These are phyloP conservation scores for Scolanthus callimorphus DNA, from an alignment of 92 coral and sea anemone genomes.

Conservation along the genomic window DNA sequence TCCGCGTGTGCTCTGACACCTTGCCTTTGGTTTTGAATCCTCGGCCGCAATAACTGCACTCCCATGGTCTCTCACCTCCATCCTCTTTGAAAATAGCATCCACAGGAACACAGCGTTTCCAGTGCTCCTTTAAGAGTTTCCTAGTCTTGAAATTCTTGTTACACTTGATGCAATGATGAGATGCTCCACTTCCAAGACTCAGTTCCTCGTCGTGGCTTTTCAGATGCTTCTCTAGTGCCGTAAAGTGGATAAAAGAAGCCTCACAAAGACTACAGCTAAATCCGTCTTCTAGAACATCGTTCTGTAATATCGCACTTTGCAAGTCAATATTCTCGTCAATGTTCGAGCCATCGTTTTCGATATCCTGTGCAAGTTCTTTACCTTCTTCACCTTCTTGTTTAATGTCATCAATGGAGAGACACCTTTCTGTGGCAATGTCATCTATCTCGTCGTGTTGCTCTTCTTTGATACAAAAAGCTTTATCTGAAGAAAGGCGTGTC, in stretches of 20 bases:
- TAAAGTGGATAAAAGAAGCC: not conserved
- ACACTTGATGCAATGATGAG: not conserved
- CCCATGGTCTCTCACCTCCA: not conserved
- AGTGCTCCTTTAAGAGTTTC: not conserved
- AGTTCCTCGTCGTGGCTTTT: too few relatives aligned
- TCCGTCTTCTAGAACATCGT: not conserved
- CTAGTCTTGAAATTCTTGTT: not conserved
- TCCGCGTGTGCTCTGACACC: not conserved
- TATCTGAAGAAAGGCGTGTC: too few relatives aligned
- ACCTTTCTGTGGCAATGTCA: too few relatives aligned
- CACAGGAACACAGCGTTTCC: not conserved
- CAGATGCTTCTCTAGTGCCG: not conserved
- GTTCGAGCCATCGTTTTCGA: too few relatives aligned
- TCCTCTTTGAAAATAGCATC: not conserved
- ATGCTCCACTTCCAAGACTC: not conserved
- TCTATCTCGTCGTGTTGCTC: too few relatives aligned
- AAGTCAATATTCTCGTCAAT: too few relatives aligned
- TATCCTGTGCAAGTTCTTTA: too few relatives aligned
- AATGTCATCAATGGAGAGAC: too few relatives aligned
- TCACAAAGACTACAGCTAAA: not conserved
- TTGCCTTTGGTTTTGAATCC: not conserved
- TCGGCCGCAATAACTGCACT: not conserved
- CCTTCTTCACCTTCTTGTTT: too few relatives aligned
- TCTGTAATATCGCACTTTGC: not conserved
- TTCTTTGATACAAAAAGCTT: too few relatives aligned